Percentiles rank a stretch among this genome's conserved stretches.
phyloP scores from a whole-genome alignment of 2,888 invertebrate genomes.

The Nysson spinosus region DNA sequence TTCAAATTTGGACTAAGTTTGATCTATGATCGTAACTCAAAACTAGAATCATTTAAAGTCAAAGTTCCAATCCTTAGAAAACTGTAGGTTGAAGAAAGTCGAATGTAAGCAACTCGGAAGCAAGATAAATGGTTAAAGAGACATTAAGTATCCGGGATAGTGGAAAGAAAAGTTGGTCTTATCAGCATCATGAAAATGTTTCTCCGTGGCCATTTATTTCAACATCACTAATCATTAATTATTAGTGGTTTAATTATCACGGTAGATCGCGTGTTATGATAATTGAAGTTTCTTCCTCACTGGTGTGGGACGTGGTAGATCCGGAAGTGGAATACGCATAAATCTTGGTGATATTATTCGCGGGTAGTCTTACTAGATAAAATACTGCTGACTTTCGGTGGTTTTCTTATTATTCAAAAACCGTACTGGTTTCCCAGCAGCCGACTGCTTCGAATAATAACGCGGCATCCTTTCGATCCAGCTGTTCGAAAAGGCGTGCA shows the following conservation, averaged over 20 bases:
- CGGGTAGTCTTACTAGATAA: constrained; percentile 28
- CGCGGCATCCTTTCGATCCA: constrained; percentile 10
- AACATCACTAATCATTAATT: constrained; percentile 16
- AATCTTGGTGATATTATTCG: constrained; percentile 49
- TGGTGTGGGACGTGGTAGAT: constrained; percentile 2
- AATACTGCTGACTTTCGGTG: constrained; percentile 46
- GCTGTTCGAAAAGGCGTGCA: background rate
- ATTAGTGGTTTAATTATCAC: constrained; percentile 10
- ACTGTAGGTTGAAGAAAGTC: background rate
- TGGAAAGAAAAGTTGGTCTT: background rate
- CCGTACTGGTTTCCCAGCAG: constrained; percentile 1
- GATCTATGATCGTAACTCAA: no score
- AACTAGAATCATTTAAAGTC: background rate
- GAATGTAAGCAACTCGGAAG: constrained; percentile 4
- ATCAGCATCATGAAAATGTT: background rate
- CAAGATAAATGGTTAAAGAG: background rate
- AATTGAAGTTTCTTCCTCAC: constrained; percentile 35
- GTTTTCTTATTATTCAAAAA: constrained; percentile 47
- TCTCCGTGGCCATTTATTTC: background rate
- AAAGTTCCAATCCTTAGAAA: background rate
- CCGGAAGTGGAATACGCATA: constrained; percentile 34
- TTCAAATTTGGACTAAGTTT: no score
- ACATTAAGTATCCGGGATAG: no score
- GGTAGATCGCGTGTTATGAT: constrained; percentile 34
- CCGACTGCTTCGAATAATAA: constrained; percentile 29